Evolutionary conservation across 2,797 vertebrate genomes (phyloP).

Genomic region (Tapirus indicus): DNA sequence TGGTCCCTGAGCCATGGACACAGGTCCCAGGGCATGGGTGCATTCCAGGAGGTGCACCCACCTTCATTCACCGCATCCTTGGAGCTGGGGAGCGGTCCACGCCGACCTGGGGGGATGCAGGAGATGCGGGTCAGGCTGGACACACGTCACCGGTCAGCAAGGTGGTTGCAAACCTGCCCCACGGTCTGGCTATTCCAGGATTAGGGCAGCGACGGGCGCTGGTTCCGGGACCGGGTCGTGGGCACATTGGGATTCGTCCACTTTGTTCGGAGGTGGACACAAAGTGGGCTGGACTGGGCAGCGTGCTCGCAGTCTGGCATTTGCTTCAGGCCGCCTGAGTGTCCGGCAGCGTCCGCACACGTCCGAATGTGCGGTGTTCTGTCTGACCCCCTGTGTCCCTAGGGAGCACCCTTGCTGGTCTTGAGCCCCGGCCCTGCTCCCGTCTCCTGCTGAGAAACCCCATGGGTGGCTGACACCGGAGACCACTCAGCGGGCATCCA

Average conservation of each 20-base stretch:
- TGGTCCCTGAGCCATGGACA: fast-evolving
- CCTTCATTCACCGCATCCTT: fast-evolving
- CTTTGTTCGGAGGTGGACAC: fast-evolving
- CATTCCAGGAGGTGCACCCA: fast-evolving
- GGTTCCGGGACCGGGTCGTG: not conserved
- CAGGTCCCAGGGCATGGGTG: fast-evolving
- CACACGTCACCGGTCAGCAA: fast-evolving
- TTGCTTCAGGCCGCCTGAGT: fast-evolving
- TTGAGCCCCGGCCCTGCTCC: not conserved
- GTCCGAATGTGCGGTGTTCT: too few relatives aligned
- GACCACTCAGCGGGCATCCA: too few relatives aligned
- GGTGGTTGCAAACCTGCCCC: fast-evolving
- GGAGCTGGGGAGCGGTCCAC: fast-evolving
- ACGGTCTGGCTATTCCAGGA: fast-evolving
- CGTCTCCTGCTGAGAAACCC: fast-evolving
- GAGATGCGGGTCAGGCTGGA: too few relatives aligned
- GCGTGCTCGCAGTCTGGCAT: fast-evolving
- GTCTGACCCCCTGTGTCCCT: too few relatives aligned
- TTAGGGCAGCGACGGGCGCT: too few relatives aligned
- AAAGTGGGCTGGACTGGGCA: fast-evolving
- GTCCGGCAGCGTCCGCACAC: too few relatives aligned
- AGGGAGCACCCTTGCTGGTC: too few relatives aligned
- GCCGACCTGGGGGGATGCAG: fast-evolving
- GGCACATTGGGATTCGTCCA: fast-evolving
- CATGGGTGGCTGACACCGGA: too few relatives aligned